These are phyloP conservation scores for Heterochromis multidens DNA, from an alignment of 2,113 vertebrate genomes.

Conservation along the genomic window DNA sequence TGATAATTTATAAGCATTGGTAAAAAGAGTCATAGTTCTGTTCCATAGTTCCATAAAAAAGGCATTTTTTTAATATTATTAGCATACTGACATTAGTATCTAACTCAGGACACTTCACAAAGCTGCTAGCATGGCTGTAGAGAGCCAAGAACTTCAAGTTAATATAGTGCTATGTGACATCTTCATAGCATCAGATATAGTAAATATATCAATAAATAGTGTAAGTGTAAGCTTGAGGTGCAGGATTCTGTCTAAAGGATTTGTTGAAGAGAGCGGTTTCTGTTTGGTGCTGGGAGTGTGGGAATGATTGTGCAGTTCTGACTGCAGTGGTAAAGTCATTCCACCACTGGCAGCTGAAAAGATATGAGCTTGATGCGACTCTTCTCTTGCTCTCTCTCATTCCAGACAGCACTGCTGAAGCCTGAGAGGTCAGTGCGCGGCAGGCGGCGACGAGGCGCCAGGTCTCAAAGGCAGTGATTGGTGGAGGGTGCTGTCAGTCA, in stretches of 20 bases:
- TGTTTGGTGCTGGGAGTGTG: neutral
- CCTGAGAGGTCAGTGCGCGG: conserved; percentile 71
- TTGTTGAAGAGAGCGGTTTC: neutral
- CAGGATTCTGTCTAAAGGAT: neutral
- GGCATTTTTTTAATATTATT: no score
- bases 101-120: neutral
- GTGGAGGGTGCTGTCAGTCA: conserved; percentile 40
- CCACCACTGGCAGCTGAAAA: neutral
- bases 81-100: no score
- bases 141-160: neutral
- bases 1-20: no score
- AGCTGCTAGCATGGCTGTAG: neutral
- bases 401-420: conserved; percentile 71
- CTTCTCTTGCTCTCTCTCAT: neutral
- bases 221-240: neutral
- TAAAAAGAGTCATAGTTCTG: neutral
- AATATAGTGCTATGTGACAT: neutral
- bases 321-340: neutral
- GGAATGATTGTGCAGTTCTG: neutral
- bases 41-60: no score
- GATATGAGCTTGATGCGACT: neutral
- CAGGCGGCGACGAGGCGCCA: conserved; percentile 74
- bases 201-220: no score
- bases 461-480: conserved; percentile 73
- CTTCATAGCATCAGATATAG: neutral